phyloP scores from a whole-genome alignment of 2,113 vertebrate species.

The Pollachius pollachius region DNA sequence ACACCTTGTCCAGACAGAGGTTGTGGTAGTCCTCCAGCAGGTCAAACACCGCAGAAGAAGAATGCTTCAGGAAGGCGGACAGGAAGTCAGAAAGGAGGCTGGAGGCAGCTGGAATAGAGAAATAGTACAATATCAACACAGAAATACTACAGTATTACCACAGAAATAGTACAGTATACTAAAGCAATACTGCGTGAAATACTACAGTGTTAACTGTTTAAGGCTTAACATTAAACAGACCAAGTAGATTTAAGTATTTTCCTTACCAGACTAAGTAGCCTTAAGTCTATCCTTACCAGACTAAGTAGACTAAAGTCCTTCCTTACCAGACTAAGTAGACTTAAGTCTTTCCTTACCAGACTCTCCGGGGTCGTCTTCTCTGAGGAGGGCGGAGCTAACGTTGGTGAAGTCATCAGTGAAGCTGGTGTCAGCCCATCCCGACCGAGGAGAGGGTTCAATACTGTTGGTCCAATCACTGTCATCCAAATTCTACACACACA shows the following conservation, averaged over 20 bases:
- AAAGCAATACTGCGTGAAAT: too few relatives aligned
- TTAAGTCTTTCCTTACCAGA: constrained; percentile 72
- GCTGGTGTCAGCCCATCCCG: constrained; percentile 72
- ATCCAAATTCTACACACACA: constrained; percentile 74
- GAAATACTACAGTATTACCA: not conserved
- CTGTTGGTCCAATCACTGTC: constrained; percentile 85
- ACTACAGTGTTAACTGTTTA: too few relatives aligned
- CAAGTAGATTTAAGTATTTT: too few relatives aligned
- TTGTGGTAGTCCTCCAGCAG: constrained; percentile 89
- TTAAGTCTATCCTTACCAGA: constrained; percentile 72
- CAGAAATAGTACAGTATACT: too few relatives aligned
- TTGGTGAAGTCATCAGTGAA: constrained; percentile 83
- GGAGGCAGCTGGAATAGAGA: constrained; percentile 78
- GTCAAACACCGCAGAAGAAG: constrained; percentile 89
- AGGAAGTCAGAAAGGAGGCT: constrained; percentile 92
- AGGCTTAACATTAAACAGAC: too few relatives aligned
- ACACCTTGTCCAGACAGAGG: constrained; percentile 83
- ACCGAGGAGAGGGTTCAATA: constrained; percentile 74
- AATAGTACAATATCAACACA: not conserved
- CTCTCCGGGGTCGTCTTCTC: constrained; percentile 94
- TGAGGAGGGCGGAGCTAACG: constrained; percentile 83
- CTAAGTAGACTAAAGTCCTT: constrained; percentile 36
- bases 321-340: constrained; percentile 77
- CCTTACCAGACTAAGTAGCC: too few relatives aligned
- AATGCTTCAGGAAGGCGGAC: constrained; percentile 83